A percentile compares a stretch with the other conserved stretches of the same genome.
phyloP scores from a whole-genome alignment of 2,797 vertebrate species.

The Etheostoma nigrum region DNA sequence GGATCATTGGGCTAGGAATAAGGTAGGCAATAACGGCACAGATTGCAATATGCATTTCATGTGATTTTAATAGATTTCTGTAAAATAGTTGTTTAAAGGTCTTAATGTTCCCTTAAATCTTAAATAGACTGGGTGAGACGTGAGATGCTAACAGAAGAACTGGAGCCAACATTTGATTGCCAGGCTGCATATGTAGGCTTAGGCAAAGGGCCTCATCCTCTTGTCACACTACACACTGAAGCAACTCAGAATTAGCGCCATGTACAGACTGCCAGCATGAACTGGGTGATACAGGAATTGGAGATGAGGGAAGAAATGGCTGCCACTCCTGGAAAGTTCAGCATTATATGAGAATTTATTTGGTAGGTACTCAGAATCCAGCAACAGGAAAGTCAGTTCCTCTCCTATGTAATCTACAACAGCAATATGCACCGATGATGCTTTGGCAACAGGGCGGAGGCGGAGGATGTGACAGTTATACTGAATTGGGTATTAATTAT shows the following conservation, averaged over 20 bases:
- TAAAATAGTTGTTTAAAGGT: constrained; percentile 44
- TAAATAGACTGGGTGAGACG: constrained; percentile 44
- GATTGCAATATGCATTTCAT: background rate
- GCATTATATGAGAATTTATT: constrained; percentile 35
- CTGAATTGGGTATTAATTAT: background rate
- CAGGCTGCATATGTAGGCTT: constrained; percentile 52
- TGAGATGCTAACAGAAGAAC: constrained; percentile 34
- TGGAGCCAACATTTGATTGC: constrained; percentile 58
- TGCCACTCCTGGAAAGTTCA: constrained; percentile 35
- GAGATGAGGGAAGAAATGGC: constrained; percentile 39
- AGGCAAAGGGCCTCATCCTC: constrained; percentile 56
- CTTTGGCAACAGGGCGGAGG: constrained; percentile 6
- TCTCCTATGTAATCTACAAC: constrained; percentile 29
- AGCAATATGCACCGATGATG: background rate
- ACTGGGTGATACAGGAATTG: constrained; percentile 41
- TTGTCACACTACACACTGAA: constrained; percentile 53
- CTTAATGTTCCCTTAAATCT: constrained; percentile 44
- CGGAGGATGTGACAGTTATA: constrained; percentile 1
- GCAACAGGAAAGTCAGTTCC: constrained; percentile 11
- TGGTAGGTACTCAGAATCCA: constrained; percentile 19
- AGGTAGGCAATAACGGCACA: background rate
- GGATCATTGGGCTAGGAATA: background rate
- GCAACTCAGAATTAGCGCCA: constrained; percentile 34
- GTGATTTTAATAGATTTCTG: background rate
- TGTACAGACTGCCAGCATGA: constrained; percentile 33